Evolutionary conservation across 2,888 invertebrate species (phyloP), one percentile per base, ranked within the genome.

Genomic region (Lasioglossum pauxillum): DNA sequence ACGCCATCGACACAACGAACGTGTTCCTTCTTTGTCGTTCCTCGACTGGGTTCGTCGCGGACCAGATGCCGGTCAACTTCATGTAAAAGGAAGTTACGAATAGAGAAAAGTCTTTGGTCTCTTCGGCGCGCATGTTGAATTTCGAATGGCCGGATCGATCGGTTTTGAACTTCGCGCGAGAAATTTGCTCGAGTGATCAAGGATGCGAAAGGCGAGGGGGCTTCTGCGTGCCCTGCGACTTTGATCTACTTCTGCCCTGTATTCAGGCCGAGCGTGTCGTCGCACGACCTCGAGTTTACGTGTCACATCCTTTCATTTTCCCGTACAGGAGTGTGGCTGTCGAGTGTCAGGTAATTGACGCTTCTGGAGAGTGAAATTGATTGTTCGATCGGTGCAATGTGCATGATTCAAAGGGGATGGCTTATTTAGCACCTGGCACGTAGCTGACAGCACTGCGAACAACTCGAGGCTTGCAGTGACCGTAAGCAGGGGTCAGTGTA

Each of bases 21-120:
- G 19, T 7, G 2, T 31, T 64, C 19, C 3, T 31, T 19, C 64
- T 31, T 8, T 23, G 1, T 31, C 64, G 64, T 64, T 64, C 27
- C 23, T 76, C 76, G 12, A 14, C 35, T 5, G 19, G 31, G 31
- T 44, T 44, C 2, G 10, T 31, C 5, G 76, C 76, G 12, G 31
- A 5, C 76, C 76, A 76, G 16, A 76, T 12, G 19, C 76, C 64
- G 44, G 60, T 38, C 16, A 76, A 27, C 44, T 76, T 76, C 44
- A 64, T n/a, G 0, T 41, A 31, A 64, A 76, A 76, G 3, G 44
- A 27, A 3, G 64, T 76, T 14, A 64, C 19, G 27, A 46, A 19
- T 14, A 76, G 41, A 46, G 76, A 76, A 19, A 64, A 44, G 31
- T 76, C 64, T 31, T 64, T 46, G 19, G 12, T 46, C 41, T 71